Percentiles rank a stretch among this genome's conserved stretches.
Conservation (phyloP, 2,888 invertebrate species). For the Lasioglossum vierecki region DNA sequence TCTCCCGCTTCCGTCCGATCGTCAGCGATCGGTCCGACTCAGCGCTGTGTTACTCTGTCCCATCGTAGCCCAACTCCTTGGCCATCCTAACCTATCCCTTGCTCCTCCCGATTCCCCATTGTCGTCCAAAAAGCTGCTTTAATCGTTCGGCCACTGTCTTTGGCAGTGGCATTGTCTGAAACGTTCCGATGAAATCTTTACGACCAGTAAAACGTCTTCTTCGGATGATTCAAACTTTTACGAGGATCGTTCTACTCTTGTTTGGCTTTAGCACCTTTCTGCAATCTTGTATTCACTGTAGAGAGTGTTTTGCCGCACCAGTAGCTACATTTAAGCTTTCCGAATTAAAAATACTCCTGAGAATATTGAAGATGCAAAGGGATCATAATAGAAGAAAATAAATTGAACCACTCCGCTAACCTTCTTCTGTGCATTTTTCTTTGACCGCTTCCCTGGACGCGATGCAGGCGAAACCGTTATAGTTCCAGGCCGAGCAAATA, state of each 20-base stretch:
- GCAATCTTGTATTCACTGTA: background rate
- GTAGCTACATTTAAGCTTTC: too few relatives aligned
- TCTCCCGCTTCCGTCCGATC: slow-evolving; percentile 33
- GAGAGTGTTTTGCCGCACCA: background rate
- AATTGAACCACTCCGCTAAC: too few relatives aligned
- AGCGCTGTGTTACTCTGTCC: background rate
- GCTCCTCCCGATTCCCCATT: background rate
- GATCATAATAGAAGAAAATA: background rate
- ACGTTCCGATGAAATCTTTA: background rate
- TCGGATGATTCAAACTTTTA: background rate
- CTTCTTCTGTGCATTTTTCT: background rate
- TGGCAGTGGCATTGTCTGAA: background rate
- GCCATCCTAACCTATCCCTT: background rate
- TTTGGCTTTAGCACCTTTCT: background rate
- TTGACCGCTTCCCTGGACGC: background rate
- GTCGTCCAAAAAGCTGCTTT: background rate
- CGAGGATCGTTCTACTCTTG: background rate
- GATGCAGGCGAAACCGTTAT: background rate
- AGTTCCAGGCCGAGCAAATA: background rate
- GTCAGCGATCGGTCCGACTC: background rate
- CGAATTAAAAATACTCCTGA: background rate
- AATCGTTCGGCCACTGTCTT: background rate
- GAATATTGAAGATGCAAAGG: background rate
- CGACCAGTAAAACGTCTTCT: background rate
- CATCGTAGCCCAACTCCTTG: background rate